Percentiles rank a stretch among this genome's conserved stretches.
These are phyloP conservation scores for Micropoecilia bifurca DNA, from an alignment of 2,797 vertebrate genomes.

Conservation along the genomic window DNA sequence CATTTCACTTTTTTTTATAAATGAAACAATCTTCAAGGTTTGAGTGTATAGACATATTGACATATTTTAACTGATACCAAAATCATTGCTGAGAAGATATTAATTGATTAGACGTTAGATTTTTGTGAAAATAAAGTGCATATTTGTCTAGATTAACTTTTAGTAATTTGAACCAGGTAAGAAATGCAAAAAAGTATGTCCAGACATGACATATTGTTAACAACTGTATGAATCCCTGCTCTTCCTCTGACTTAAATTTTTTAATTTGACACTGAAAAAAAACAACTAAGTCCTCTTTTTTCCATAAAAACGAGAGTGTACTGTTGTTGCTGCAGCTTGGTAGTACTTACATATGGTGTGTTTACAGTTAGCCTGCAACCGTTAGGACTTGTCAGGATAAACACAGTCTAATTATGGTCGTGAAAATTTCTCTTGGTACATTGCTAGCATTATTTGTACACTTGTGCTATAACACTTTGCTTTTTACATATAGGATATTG, in stretches of 20 bases:
- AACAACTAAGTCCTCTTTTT: background rate
- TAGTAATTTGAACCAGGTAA: background rate
- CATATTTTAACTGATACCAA: background rate
- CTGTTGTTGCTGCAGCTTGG: background rate
- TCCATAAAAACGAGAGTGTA: background rate
- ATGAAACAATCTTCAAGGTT: background rate
- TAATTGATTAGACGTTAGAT: background rate
- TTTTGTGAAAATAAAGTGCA: background rate
- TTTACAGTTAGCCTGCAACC: background rate
- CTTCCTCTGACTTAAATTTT: background rate
- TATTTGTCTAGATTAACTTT: background rate
- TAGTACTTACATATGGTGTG: background rate
- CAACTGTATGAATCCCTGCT: background rate
- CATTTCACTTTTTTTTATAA: constrained; percentile 8
- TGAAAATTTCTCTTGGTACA: background rate
- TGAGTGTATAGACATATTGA: background rate
- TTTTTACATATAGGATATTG: background rate
- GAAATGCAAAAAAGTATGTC: background rate
- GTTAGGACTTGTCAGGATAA: background rate
- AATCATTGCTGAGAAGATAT: background rate
- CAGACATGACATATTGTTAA: background rate
- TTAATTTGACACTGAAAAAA: background rate
- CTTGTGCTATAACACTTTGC: background rate
- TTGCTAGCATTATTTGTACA: background rate
- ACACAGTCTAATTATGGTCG: background rate